Conservation (phyloP, 2,113 vertebrate genomes). For the Canis aureus region DNA sequence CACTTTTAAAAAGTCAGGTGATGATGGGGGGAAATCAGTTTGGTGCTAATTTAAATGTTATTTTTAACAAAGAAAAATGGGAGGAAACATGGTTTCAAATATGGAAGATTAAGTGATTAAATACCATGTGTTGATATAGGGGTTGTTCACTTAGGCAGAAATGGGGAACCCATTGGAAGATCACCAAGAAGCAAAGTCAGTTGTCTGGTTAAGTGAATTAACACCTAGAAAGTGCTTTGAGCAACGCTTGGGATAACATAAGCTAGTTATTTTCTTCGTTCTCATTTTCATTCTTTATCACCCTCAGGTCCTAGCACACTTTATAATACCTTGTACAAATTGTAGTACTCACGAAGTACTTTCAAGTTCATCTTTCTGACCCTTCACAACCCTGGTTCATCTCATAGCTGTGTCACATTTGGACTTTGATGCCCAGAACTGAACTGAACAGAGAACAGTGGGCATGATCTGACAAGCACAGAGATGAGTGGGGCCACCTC, state of each 20-base stretch:
- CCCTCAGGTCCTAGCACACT: background rate
- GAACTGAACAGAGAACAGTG: background rate
- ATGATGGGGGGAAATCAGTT: background rate
- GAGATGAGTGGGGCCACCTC: background rate
- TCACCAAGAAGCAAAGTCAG: background rate
- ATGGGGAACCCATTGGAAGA: background rate
- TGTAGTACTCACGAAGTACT: background rate
- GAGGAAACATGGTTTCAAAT: background rate
- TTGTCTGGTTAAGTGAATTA: constrained; percentile 11
- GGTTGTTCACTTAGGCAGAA: background rate
- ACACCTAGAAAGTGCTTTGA: background rate
- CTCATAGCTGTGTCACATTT: background rate
- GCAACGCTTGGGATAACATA: background rate
- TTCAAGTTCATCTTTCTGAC: background rate
- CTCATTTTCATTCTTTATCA: background rate
- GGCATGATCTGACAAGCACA: background rate
- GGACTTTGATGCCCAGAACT: background rate
- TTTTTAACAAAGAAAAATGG: background rate
- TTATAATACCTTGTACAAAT: background rate
- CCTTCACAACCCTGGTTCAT: background rate
- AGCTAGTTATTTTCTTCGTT: background rate
- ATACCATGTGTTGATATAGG: background rate
- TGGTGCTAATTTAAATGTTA: constrained; percentile 4
- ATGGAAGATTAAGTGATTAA: background rate
- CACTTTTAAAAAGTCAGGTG: background rate